These are phyloP conservation scores for Oreortyx pictus DNA, from an alignment of 2,797 vertebrate genomes.

Conservation along the genomic window DNA sequence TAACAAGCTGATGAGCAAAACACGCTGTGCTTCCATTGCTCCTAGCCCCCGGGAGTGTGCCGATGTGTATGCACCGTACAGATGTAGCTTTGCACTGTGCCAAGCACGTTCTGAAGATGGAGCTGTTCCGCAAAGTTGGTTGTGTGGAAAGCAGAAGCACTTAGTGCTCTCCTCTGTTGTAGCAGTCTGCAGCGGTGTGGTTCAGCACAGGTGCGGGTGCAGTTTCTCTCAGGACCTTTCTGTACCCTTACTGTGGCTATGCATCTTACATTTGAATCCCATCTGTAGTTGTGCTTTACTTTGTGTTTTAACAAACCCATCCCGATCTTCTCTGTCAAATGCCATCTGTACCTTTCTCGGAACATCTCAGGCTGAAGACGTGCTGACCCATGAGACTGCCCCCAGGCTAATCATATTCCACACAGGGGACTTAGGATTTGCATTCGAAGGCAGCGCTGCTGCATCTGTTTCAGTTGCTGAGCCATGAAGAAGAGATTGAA, in stretches of 20 bases:
- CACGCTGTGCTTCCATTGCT: rapidly evolving
- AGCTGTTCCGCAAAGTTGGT: rapidly evolving
- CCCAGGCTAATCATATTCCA: conserved; percentile 9
- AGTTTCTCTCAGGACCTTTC: neutral
- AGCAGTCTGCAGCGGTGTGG: neutral
- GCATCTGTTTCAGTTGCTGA: neutral
- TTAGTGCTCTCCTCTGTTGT: rapidly evolving
- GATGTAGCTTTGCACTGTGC: neutral
- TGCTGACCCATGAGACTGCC: neutral
- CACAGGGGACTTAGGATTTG: neutral
- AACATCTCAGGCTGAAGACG: neutral
- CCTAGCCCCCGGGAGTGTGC: neutral
- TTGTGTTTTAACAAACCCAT: neutral
- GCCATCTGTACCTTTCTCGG: neutral
- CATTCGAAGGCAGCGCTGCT: conserved; percentile 3
- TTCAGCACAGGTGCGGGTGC: neutral
- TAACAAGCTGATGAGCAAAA: neutral
- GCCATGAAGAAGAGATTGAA: neutral
- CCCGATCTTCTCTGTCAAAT: conserved; percentile 16
- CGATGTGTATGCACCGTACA: neutral
- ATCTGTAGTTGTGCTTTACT: neutral
- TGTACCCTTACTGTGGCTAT: neutral
- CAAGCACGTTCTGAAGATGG: neutral
- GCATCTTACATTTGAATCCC: neutral
- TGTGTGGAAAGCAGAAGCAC: rapidly evolving